Percentiles rank a stretch among this genome's conserved stretches.
These are phyloP conservation scores for Calliphora vicina DNA, from an alignment of 1,140 invertebrate genomes.

Conservation along the genomic window DNA sequence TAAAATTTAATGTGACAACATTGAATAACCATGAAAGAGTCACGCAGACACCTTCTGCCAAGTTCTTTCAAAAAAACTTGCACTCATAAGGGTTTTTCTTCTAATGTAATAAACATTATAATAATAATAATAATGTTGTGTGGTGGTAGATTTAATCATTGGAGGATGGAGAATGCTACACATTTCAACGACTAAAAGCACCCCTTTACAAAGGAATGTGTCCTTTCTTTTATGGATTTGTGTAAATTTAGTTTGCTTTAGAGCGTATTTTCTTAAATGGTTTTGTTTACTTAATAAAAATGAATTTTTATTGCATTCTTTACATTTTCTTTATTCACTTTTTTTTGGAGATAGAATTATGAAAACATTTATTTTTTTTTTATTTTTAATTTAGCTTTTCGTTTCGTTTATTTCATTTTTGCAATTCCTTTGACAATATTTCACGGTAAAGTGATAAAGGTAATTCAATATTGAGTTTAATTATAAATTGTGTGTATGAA, in stretches of 20 bases:
- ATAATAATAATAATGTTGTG: not conserved
- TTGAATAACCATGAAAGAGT: not conserved
- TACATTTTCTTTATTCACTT: not conserved
- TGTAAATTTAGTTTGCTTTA: not conserved
- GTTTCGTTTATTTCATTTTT: too few relatives aligned
- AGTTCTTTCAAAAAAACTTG: not conserved
- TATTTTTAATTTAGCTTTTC: too few relatives aligned
- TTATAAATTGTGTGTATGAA: not conserved
- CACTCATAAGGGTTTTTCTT: not conserved
- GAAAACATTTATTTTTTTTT: not conserved
- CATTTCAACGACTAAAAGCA: not conserved
- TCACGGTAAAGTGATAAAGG: not conserved
- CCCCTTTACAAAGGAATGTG: not conserved
- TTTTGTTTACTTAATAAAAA: not conserved
- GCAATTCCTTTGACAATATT: not conserved
- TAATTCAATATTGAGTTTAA: not conserved
- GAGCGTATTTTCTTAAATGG: not conserved
- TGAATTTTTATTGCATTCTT: conserved; percentile 1
- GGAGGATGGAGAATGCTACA: not conserved
- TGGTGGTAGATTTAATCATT: not conserved
- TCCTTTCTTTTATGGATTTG: too few relatives aligned
- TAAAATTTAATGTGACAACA: not conserved
- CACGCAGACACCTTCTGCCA: not conserved
- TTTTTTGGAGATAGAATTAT: not conserved
- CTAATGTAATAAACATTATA: not conserved